Evolutionary conservation across 2,113 vertebrate genomes (phyloP).

Genomic region (Pholis gunnellus): DNA sequence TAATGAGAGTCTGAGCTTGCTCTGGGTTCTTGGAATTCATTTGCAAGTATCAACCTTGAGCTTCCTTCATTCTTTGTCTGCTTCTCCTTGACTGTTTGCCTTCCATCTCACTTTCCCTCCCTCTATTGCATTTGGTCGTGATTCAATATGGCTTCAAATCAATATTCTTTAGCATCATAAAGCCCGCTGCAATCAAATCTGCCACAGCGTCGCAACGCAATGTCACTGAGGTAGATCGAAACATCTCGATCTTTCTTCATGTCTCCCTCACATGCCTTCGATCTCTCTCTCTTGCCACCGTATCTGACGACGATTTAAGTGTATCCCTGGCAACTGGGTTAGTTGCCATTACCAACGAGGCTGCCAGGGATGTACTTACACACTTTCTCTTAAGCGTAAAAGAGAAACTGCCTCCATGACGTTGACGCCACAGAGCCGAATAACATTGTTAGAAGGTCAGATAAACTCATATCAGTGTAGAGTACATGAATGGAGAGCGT

Average conservation of each 20-base stretch:
- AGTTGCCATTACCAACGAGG: conserved; percentile 11
- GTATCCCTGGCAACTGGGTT: conserved; percentile 39
- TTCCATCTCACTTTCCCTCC: neutral
- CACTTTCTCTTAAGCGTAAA: neutral
- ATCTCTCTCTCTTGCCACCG: neutral
- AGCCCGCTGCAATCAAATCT: conserved; percentile 18
- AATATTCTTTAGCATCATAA: conserved; percentile 38
- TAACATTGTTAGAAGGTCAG: neutral
- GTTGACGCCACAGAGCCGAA: neutral
- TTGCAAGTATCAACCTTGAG: conserved; percentile 31
- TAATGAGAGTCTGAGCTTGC: conserved; percentile 18
- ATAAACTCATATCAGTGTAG: conserved; percentile 6
- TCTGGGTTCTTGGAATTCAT: neutral
- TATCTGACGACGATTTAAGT: conserved; percentile 11
- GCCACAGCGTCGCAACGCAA: neutral
- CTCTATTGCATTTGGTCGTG: neutral
- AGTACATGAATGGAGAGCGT: neutral
- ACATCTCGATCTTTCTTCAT: neutral
- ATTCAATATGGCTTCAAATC: conserved; percentile 19
- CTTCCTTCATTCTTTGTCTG: neutral
- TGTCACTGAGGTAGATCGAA: conserved; percentile 17
- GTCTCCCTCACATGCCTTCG: neutral
- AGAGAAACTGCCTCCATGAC: neutral
- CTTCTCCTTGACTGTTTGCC: neutral
- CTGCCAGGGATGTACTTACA: neutral